phyloP scores from a whole-genome alignment of 1,140 invertebrate species.

The Carposina sasakii region DNA sequence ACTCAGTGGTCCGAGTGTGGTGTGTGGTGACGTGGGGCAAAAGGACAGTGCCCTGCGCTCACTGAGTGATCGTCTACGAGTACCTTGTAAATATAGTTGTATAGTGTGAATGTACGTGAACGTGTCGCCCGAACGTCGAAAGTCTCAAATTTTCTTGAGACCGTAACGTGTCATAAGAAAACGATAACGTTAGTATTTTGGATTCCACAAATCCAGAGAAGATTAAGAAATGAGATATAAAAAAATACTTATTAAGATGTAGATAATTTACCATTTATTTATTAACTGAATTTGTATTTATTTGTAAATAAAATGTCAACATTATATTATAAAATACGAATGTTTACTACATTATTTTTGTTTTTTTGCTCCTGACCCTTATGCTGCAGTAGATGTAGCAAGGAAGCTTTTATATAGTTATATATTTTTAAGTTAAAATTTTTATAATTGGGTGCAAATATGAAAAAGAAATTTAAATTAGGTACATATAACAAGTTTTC shows the following conservation, averaged over 20 bases:
- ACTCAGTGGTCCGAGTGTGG: conserved; percentile 47
- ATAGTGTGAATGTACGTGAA: conserved; percentile 71
- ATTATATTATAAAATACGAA: conserved; percentile 73
- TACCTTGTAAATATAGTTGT: conserved; percentile 65
- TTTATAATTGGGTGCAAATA: too few relatives aligned
- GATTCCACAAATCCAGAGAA: conserved; percentile 65
- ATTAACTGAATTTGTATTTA: conserved; percentile 73
- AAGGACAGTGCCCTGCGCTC: conserved; percentile 52
- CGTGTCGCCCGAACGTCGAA: conserved; percentile 69
- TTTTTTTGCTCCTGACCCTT: conserved; percentile 45
- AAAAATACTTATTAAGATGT: conserved; percentile 72
- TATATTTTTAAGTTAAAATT: too few relatives aligned
- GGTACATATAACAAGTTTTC: too few relatives aligned
- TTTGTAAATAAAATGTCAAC: conserved; percentile 72
- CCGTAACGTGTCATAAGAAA: conserved; percentile 70
- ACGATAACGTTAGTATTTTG: conserved; percentile 71
- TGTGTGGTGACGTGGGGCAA: conserved; percentile 51
- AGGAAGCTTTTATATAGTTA: too few relatives aligned
- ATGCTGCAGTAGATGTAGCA: too few relatives aligned
- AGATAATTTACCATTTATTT: conserved; percentile 74
- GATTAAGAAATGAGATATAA: conserved; percentile 72
- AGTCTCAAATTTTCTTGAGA: conserved; percentile 72
- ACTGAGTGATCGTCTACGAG: conserved; percentile 60
- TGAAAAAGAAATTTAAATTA: too few relatives aligned
- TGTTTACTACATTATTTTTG: conserved; percentile 69